These are phyloP conservation scores for Eonycteris spelaea DNA, from an alignment of 2,113 vertebrate species.

Conservation along the genomic window DNA sequence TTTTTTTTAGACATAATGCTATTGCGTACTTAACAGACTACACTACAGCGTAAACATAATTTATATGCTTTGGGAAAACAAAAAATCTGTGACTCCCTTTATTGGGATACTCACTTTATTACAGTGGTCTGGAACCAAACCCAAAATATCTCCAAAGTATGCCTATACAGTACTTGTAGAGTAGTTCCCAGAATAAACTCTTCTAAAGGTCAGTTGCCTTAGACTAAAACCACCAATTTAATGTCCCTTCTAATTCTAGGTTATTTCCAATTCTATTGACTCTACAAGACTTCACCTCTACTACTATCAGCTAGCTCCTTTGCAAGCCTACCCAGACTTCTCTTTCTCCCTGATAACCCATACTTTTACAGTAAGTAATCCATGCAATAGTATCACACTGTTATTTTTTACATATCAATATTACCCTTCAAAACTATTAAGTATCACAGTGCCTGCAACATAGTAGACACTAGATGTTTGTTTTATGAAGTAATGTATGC, in stretches of 20 bases:
- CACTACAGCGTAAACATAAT: not conserved
- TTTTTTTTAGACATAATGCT: not conserved
- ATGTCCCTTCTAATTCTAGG: not conserved
- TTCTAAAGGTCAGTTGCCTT: not conserved
- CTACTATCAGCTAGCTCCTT: not conserved
- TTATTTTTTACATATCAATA: not conserved
- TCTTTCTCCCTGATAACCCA: not conserved
- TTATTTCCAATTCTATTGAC: slow-evolving; percentile 9
- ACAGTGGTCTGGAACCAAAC: not conserved
- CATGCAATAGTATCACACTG: not conserved
- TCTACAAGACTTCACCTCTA: not conserved
- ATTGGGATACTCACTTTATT: not conserved
- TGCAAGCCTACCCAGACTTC: not conserved
- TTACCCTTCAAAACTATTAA: not conserved
- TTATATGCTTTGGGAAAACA: not conserved
- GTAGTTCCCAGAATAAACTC: not conserved
- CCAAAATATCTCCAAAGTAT: not conserved
- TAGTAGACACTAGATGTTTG: not conserved
- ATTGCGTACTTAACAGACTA: not conserved
- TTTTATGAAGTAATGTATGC: not conserved
- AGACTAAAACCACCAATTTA: slow-evolving; percentile 36
- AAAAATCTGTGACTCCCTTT: not conserved
- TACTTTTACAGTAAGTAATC: not conserved
- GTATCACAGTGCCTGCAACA: slow-evolving; percentile 1
- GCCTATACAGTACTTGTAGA: not conserved